Evolutionary conservation across 2,113 vertebrate species (phyloP).

Genomic region (Archocentrus centrarchus): DNA sequence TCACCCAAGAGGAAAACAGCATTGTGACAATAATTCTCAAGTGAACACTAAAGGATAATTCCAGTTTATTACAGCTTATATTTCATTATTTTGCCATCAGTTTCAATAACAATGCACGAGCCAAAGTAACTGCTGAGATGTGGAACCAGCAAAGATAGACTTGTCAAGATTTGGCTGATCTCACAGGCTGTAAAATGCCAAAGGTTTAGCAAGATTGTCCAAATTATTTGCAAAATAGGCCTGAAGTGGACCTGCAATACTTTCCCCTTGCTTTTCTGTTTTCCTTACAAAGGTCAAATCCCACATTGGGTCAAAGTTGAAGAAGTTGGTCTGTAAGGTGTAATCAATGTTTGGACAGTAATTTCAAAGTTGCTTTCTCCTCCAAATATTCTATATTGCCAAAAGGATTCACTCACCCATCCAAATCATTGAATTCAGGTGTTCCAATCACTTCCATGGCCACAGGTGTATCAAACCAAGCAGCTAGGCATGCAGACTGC

Average conservation of each 20-base stretch:
- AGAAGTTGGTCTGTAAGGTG: not conserved
- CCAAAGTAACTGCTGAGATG: not conserved
- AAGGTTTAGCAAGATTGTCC: not conserved
- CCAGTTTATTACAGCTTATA: not conserved
- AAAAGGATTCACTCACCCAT: too few species aligned
- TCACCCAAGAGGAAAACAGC: conserved; percentile 7
- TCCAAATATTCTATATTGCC: not conserved
- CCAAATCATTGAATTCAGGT: too few species aligned
- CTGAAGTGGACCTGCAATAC: not conserved
- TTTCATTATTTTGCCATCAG: not conserved
- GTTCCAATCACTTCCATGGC: too few species aligned
- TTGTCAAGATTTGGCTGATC: not conserved
- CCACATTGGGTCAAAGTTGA: not conserved
- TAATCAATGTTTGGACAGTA: not conserved
- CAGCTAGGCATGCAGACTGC: too few species aligned
- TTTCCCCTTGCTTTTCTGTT: not conserved
- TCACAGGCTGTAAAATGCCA: not conserved
- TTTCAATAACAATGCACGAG: not conserved
- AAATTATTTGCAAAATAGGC: not conserved
- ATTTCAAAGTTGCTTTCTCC: not conserved
- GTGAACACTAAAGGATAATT: not conserved
- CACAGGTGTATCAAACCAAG: too few species aligned
- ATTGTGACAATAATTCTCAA: not conserved
- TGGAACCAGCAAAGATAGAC: conserved; percentile 1
- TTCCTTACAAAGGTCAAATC: not conserved